Percentiles rank a stretch among this genome's conserved stretches.
These are phyloP conservation scores for Sebastolobus alascanus DNA, from an alignment of 2,797 vertebrate genomes.

Conservation along the genomic window DNA sequence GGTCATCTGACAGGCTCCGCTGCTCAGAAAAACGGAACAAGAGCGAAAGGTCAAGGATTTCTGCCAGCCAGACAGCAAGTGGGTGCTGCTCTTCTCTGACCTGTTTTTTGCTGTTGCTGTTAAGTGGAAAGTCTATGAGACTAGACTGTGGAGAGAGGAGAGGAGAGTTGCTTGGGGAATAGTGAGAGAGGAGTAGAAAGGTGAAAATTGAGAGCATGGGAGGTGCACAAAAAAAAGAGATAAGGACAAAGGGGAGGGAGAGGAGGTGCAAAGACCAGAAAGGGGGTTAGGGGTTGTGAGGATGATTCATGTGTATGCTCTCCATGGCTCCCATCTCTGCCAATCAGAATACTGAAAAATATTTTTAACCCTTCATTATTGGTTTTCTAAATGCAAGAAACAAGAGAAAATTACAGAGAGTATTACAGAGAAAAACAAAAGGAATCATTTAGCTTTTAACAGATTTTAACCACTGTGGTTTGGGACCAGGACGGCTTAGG, in stretches of 20 bases:
- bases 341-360: conserved; percentile 12
- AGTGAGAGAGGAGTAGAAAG: conserved; percentile 24
- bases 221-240: conserved; percentile 24
- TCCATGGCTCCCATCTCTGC: not conserved
- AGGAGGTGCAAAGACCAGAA: conserved; percentile 12
- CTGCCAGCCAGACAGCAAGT: conserved; percentile 57
- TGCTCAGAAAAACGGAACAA: conserved; percentile 53
- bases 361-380: conserved; percentile 13
- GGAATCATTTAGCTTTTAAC: conserved; percentile 11
- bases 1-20: conserved; percentile 50
- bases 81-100: conserved; percentile 55
- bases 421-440: not conserved
- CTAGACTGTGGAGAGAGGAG: conserved; percentile 29
- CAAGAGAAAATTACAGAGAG: not conserved
- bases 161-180: conserved; percentile 16
- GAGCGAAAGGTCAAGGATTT: conserved; percentile 70
- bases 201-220: conserved; percentile 25
- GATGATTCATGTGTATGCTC: not conserved
- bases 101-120: conserved; percentile 46
- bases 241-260: not conserved
- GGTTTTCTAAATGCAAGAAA: not conserved
- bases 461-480: conserved; percentile 6
- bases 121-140: conserved; percentile 57
- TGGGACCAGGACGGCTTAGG: not conserved
- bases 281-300: not conserved